phyloP scores from a whole-genome alignment of 2,113 vertebrate genomes.

The Panthera tigris region DNA sequence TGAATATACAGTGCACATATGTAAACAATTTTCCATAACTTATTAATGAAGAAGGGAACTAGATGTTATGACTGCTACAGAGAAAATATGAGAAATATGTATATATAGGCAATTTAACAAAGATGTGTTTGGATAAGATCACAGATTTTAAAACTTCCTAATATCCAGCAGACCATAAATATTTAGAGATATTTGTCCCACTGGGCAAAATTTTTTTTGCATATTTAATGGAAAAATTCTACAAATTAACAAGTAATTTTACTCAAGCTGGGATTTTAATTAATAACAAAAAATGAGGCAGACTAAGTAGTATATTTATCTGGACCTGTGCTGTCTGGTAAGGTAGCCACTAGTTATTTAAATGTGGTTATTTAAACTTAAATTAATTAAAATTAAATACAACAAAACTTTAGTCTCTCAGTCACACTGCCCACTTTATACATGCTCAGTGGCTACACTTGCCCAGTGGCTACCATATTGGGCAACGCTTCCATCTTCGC shows the following conservation, averaged over 20 bases:
- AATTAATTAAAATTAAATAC: background rate
- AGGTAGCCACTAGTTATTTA: background rate
- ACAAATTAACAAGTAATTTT: background rate
- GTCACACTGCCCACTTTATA: background rate
- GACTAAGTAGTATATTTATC: background rate
- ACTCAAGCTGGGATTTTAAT: background rate
- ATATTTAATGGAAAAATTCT: background rate
- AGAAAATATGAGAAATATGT: background rate
- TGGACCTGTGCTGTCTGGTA: background rate
- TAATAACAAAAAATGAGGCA: constrained; percentile 3
- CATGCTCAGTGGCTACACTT: fast-evolving
- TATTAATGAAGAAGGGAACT: background rate
- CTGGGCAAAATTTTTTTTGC: background rate
- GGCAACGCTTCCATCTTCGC: background rate
- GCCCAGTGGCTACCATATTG: background rate
- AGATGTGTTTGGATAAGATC: background rate
- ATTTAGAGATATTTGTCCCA: background rate
- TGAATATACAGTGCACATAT: background rate
- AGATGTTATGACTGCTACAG: background rate
- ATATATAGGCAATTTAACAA: background rate
- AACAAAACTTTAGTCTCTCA: background rate
- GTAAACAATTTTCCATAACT: background rate
- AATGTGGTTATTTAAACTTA: background rate
- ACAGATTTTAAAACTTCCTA: background rate
- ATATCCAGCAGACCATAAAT: background rate